Evolutionary conservation across 2,888 invertebrate species (phyloP).

Genomic region (Drosophila barbarae): DNA sequence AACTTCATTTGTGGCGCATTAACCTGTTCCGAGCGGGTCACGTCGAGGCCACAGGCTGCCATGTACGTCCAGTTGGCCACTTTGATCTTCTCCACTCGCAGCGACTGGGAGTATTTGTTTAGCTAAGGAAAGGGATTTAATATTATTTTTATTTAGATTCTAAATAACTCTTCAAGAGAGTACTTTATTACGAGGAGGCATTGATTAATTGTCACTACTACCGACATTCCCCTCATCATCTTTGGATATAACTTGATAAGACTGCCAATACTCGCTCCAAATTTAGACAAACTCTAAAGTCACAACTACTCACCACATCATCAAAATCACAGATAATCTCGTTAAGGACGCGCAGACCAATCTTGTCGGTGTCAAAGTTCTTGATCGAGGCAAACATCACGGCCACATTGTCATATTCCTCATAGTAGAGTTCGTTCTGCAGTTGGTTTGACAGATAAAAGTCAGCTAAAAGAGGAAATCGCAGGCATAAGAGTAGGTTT

Average conservation of each 20-base stretch:
- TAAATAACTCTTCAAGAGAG: too few relatives aligned
- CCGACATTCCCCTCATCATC: neutral
- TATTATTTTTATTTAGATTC: too few relatives aligned
- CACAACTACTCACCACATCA: constrained; percentile 82
- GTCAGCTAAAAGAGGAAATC: constrained; percentile 83
- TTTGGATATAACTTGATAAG: too few relatives aligned
- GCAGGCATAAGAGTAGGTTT: neutral
- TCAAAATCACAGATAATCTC: constrained; percentile 97
- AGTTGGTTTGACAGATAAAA: constrained; percentile 86
- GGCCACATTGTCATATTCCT: constrained; percentile 92
- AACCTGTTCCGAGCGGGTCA: constrained; percentile 83
- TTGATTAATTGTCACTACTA: neutral
- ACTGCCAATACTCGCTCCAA: neutral
- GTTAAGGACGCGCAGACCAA: constrained; percentile 88
- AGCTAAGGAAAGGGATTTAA: constrained; percentile 80
- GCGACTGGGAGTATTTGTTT: constrained; percentile 81
- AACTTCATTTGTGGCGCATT: constrained; percentile 75
- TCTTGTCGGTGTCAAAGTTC: constrained; percentile 86
- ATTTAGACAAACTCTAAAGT: neutral
- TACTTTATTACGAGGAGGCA: neutral
- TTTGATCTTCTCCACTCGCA: constrained; percentile 96
- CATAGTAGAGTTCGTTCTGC: constrained; percentile 90
- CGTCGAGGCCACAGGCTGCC: constrained; percentile 96
- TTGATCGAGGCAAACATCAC: constrained; percentile 98
- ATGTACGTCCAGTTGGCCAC: constrained; percentile 98